Base-by-base conservation (phyloP, 2,113 vertebrate genomes). In the Paradisaea rubra region DNA sequence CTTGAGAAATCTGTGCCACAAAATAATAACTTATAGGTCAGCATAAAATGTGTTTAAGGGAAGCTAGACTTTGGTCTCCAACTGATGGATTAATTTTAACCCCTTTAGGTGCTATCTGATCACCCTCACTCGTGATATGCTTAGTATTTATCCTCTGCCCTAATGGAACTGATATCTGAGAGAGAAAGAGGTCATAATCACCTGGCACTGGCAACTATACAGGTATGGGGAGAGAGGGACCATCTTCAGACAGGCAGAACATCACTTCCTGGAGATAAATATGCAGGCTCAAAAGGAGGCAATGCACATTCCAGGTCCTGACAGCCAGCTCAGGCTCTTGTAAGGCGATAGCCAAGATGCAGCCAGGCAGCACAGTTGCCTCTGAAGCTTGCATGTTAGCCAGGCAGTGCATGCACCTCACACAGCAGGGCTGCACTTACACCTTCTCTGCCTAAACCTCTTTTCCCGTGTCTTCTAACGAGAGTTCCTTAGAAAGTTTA, bases 181-280 rank as follows among this genome's bases (percentile, higher is more conserved):
- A 74, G 39, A 59, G 7, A 50, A n/a, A 39, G 3, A 21, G 15
- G 31, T 49, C 2, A 1, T 33, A 44, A 84, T 30, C 1, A 4
- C 39, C 2, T 1, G 30, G 15, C 44, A 56, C 49, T 52, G 44
- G 13, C 13, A 81, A 22, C 25, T 11, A 28, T 9, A n/a, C 0
- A 0, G 39, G 39, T 49, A 65, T 84, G 2, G 5, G 25, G 20
- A 53, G n/a, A 87, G 42, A 39, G 35, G 9, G 35, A 59, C 22
- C 54, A 56, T 16, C 54, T 81, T 27, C 13, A 85, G 56, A 9
- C 27, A 59, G 13, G 33, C 47, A 81, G 61, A 74, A 71, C 15
- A 44, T 30, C 21, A 65, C 4, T 3, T 1, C 21, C 60, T 86
- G 53, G 86, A 80, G 57, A 31, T 14, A 39, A 59, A 84, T 15